Evolutionary conservation across 1,140 invertebrate genomes (phyloP), one percentile per base, ranked within the genome.

Genomic region (Cyphomyrmex costatus): DNA sequence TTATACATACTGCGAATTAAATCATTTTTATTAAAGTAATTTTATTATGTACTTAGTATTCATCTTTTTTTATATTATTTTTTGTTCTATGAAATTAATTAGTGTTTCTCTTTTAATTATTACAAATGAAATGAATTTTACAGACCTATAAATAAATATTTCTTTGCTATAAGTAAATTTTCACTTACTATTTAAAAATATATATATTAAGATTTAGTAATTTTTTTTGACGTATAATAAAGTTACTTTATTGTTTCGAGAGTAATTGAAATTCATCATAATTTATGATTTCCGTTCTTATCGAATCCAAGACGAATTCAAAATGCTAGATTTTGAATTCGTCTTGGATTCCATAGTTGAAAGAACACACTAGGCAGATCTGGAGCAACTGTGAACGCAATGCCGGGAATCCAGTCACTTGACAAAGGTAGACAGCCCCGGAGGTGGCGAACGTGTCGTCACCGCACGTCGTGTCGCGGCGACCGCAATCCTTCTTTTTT

Each of bases 391-490:
- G 21, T 14, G 19, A 82, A 46, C n/a, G 79, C 68, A 42, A 30
- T 27, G 71, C 10, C 14, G 33, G 63, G 21, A 51, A 80, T 58
- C 24, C 79, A 33, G 42, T 51, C 53, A 30, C 19, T n/a, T 66
- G 36, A 49, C 19, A 27, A 78, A 79, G 77, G 60, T 51, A 51
- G 49, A 68, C 46, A 68, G 65, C 16, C 49, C 53, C 65, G 79
- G 42, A 73, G 79, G 24, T 60, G 79, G 53, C 14, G 53, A 73
- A 60, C 21, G 53, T 82, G 79, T 71, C 66, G 66, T 82, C 79
- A 73, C 12, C 65, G 65, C 36, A 46, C 10, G 65, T 68, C 36
- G 51, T 12, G 65, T 68, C n/a, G 53, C 16, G 14, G 53, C 66
- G 51, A 73, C 68, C 68, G 68, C 79, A 83, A 83, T 74, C 36